Conservation (phyloP, 1,140 invertebrate genomes). For the Diploscapter pachys region DNA sequence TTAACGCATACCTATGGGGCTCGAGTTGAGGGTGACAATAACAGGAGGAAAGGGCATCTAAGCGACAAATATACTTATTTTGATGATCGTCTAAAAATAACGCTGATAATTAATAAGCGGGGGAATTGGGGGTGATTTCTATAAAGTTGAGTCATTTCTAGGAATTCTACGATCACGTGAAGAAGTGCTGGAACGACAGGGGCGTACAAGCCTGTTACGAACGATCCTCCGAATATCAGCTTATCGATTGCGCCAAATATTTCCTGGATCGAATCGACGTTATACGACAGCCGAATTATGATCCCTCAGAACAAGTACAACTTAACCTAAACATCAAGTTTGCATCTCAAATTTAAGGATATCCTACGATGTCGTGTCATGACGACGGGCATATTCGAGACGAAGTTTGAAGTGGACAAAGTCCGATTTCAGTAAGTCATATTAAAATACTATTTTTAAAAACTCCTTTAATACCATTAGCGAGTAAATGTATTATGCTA, state of each 20-base stretch:
- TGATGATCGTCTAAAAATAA: conserved; percentile 51
- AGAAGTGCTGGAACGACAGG: conserved; percentile 89
- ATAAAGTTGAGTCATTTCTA: conserved; percentile 51
- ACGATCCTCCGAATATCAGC: conserved; percentile 97
- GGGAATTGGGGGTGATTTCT: conserved; percentile 61
- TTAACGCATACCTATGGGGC: too few species aligned
- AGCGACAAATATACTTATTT: conserved; percentile 86
- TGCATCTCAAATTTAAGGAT: conserved; percentile 87
- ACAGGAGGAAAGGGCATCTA: conserved; percentile 57
- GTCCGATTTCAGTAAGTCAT: background rate
- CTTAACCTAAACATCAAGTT: background rate
- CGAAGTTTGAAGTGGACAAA: conserved; percentile 68
- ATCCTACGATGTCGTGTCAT: conserved; percentile 91
- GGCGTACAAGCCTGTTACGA: conserved; percentile 91
- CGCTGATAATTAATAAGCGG: conserved; percentile 65
- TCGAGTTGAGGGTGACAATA: too few species aligned
- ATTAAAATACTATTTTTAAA: background rate
- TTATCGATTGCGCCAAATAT: conserved; percentile 99
- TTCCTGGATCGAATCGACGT: conserved; percentile 87
- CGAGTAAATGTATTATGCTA: conserved; percentile 7
- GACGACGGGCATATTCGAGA: conserved; percentile 88
- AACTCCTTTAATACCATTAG: background rate
- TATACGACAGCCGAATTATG: conserved; percentile 92
- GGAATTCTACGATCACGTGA: conserved; percentile 94
- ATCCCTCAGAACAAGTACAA: conserved; percentile 84